Evolutionary conservation across 37 sponge, comb jelly and placozoan genomes (phyloP), one percentile per base, ranked within the genome.

Genomic region (Agelas oroides): DNA sequence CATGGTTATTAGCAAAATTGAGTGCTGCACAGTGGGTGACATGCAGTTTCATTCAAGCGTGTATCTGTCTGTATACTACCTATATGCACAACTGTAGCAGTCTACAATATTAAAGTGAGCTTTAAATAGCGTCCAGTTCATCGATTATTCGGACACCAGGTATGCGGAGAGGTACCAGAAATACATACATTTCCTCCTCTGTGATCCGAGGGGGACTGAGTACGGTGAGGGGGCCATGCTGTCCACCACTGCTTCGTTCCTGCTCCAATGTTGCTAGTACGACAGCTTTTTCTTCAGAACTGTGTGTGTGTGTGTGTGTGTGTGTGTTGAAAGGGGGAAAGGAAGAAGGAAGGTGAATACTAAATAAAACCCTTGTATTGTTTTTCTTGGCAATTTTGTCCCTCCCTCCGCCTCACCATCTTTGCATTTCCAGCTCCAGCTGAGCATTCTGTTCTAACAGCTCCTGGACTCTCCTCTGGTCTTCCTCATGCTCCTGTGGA

Each of bases 371-470:
- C n/a, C n/a, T n/a, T n/a, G n/a, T n/a, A n/a, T n/a, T n/a, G n/a
- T n/a, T n/a, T n/a, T n/a, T n/a, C n/a, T n/a, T n/a, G n/a, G n/a
- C n/a, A n/a, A n/a, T n/a, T n/a, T n/a, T n/a, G n/a, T n/a, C 46
- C 46, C 3, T 46, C 8, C 46, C 46, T 61, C 27, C 11, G 17
- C 21, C 68, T 69, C 63, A 89, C 86, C 70, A 56, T 74, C 33
- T 92, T 79, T 90, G 83, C 27, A 81, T 89, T 78, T 95, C 93
- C 37, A 92, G 70, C 24, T 86, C 92, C 71, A 95, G 81, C 87
- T 89, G 96, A 27, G 96, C 96, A 56, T 95, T 95, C 78, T 89
- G 89, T 20, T 86, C 77, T 73, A 92, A 53, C 0, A 95, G 85
- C 56, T 89, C 90, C 53, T 89, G 89, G 18, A 80, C 60, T 16